Evolutionary conservation across 1,140 invertebrate genomes (phyloP), one percentile per base, ranked within the genome.

Genomic region (Dendrolimus punctatus): DNA sequence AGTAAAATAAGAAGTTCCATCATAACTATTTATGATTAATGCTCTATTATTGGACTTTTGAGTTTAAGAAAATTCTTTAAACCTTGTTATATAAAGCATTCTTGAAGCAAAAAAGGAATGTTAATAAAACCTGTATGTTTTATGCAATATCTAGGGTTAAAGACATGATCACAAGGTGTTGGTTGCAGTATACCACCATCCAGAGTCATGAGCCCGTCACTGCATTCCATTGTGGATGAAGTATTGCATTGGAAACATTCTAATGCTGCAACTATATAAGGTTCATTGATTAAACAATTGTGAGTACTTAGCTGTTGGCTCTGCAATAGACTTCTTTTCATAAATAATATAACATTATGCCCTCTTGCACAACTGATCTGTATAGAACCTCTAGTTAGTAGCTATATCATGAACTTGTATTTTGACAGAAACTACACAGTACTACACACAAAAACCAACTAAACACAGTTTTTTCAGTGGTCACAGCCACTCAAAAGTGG

Each of bases 231-330:
- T 44, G 92, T 89, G 53, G 90, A 71, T 38, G 90, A 90, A 37
- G 94, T 92, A 64, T 93, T 91, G 85, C 96, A 97, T 69, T 95
- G 93, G 85, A 93, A 96, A 84, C 95, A 97, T 42, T 92, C 87
- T 68, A 96, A 88, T 53, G 88, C 79, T 60, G 77, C 52, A 64
- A 80, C 91, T 93, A 66, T 49, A 50, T 64, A 54, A 36, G 48
- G 55, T 10, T 10, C 7, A n/a, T 45, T 46, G 36, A n/a, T 46
- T 6, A 5, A 46, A n/a, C 9, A 46, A 46, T 8, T 23, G 6
- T 39, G 5, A 53, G 8, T 3, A 40, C 10, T 40, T 55, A 51
- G 36, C 50, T 44, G 45, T 55, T 60, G 23, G 23, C 23, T 23
- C 23, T 23, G 23, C 23, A 23, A 23, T 23, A 23, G 23, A 23